Base-by-base conservation (phyloP, 2,888 invertebrate genomes). In the Zygogramma bicolorata region DNA sequence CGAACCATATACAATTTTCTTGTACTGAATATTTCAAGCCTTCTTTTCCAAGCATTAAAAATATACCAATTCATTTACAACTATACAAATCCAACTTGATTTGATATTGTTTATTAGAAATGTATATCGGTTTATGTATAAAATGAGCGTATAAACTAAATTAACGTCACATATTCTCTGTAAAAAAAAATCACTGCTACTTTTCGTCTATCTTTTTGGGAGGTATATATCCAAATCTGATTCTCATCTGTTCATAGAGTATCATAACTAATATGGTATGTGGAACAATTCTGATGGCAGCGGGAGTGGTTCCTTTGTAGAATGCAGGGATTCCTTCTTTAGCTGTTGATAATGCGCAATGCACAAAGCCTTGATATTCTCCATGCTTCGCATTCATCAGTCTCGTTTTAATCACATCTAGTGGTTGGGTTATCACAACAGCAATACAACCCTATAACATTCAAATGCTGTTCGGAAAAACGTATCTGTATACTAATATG, bases 371-470 rank as follows among this genome's bases (percentile, higher is more conserved):
- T 77, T 90, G 91, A 83, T 94, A 96, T 88, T 97, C 95, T 31
- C 97, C 97, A 0, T 96, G 95, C 81, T 94, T 94, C 2, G 98
- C 96, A 87, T 98, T 99, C 99, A 99, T 99, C 73, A 96, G 93
- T 79, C 99, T 90, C 0, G 99, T 99, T 88, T 99, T 99, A 75
- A 99, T 89, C 8, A 99, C 99, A 88, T 98, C 98, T 77, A 99
- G 89, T 1, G 99, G 99, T 87, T 98, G 98, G 0, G 98, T 98
- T 80, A 99, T 87, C 22, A 96, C 93, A 53, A 97, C 97, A 1
- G 97, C 97, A 75, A 95, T 92, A 22, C 91, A 94, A 69, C 96
- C 97, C 96, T 97, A 68, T 67, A 81, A 79, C 61, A 18, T 60
- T 57, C 42, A 62, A 53, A 20, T 38, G 97, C 97, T 20, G 62